These are phyloP conservation scores for Spea bombifrons DNA, from an alignment of 2,113 vertebrate species.

Conservation along the genomic window DNA sequence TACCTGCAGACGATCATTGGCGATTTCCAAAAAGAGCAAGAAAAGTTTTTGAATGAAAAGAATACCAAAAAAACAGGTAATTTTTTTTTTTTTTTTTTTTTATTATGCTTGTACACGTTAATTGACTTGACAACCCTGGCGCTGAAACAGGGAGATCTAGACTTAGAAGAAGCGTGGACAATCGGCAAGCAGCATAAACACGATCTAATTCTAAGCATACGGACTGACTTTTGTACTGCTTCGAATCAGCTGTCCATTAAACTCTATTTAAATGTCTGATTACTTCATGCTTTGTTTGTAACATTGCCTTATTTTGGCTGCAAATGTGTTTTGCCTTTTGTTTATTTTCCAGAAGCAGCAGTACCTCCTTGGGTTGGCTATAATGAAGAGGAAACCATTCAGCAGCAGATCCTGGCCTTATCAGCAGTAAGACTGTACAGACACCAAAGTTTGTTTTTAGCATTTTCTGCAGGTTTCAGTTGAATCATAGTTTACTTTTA, in stretches of 20 bases:
- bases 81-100: not conserved
- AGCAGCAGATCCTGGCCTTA: conserved; percentile 92
- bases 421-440: conserved; percentile 81
- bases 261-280: too few relatives aligned
- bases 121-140: not conserved
- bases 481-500: too few relatives aligned
- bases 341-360: conserved; percentile 73
- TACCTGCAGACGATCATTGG: conserved; percentile 86
- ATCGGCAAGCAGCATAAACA: too few relatives aligned
- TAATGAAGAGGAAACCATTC: conserved; percentile 94
- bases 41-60: conserved; percentile 96
- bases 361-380: conserved; percentile 95
- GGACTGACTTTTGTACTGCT: too few relatives aligned
- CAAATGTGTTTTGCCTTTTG: too few relatives aligned
- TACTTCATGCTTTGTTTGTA: too few relatives aligned
- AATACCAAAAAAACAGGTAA: conserved; percentile 88
- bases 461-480: too few relatives aligned
- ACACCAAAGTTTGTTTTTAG: too few relatives aligned
- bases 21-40: conserved; percentile 96
- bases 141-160: not conserved
- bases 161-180: too few relatives aligned
- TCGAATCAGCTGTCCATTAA: too few relatives aligned
- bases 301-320: too few relatives aligned
- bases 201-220: too few relatives aligned
- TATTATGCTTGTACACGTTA: not conserved